Conservation (phyloP, 1,140 invertebrate genomes). For the Cylas formicarius region DNA sequence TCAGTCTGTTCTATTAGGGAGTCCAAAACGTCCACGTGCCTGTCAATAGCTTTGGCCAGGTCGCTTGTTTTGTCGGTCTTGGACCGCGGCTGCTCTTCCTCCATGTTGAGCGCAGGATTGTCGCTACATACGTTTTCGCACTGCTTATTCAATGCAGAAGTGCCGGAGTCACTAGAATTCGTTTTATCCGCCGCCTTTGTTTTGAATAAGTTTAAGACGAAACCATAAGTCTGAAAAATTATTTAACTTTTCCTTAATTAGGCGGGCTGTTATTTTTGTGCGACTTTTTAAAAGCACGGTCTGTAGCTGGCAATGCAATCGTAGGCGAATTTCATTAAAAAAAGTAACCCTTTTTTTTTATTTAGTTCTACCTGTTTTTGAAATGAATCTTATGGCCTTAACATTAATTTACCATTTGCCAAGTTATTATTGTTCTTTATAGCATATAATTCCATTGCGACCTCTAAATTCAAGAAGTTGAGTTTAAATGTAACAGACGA, state of each 20-base stretch:
- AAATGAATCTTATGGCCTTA: too few species aligned
- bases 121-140: slow-evolving; percentile 37
- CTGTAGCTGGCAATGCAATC: too few species aligned
- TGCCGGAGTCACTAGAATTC: slow-evolving; percentile 35
- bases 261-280: too few species aligned
- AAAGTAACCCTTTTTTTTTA: too few species aligned
- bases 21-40: slow-evolving; percentile 56
- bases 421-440: too few species aligned
- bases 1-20: slow-evolving; percentile 58
- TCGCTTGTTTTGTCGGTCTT: slow-evolving; percentile 37
- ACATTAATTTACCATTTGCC: too few species aligned
- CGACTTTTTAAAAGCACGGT: too few species aligned
- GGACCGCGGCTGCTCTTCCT: slow-evolving; percentile 5
- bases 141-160: slow-evolving; percentile 17
- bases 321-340: too few species aligned
- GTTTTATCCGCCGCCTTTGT: slow-evolving; percentile 44
- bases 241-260: not conserved
- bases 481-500: too few species aligned
- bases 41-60: slow-evolving; percentile 44
- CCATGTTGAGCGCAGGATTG: slow-evolving; percentile 21
- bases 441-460: too few species aligned
- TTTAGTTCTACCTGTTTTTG: too few species aligned
- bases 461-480: too few species aligned
- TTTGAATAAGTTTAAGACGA: slow-evolving; percentile 55
- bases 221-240: slow-evolving; percentile 54